phyloP scores from a whole-genome alignment of 2,888 invertebrate genomes.

The Lasioglossum leucozonium region DNA sequence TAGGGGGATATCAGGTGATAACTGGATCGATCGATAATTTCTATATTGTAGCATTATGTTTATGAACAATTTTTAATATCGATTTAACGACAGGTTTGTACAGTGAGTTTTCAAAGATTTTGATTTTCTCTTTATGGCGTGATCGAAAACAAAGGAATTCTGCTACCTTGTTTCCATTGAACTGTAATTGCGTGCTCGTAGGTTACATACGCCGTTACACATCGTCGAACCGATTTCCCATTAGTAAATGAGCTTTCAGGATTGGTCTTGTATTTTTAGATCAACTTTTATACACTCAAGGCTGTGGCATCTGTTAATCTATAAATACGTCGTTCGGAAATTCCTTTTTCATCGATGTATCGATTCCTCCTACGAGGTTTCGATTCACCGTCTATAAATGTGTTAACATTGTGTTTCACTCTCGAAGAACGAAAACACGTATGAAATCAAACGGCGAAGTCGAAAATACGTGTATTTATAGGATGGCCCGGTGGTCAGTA shows the following conservation, averaged over 20 bases:
- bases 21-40: background rate
- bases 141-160: background rate
- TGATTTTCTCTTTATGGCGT: background rate
- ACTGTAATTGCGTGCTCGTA: constrained; percentile 11
- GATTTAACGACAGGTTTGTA: background rate
- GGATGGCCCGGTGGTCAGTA: background rate
- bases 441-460: too few relatives aligned
- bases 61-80: background rate
- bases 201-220: constrained; percentile 21
- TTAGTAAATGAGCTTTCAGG: constrained; percentile 51
- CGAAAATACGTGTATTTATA: background rate
- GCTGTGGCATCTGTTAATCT: constrained; percentile 45
- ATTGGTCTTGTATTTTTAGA: constrained; percentile 61
- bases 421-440: background rate
- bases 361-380: constrained; percentile 43
- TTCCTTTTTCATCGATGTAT: constrained; percentile 52
- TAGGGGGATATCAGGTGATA: background rate
- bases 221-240: constrained; percentile 34
- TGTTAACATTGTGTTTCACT: background rate
- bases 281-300: constrained; percentile 56
- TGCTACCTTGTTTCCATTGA: background rate
- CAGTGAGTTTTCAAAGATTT: background rate
- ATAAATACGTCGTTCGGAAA: constrained; percentile 62
- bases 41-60: background rate
- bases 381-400: constrained; percentile 39